These are phyloP conservation scores for Cybosia mesomella DNA, from an alignment of 2,888 invertebrate species.

Conservation along the genomic window DNA sequence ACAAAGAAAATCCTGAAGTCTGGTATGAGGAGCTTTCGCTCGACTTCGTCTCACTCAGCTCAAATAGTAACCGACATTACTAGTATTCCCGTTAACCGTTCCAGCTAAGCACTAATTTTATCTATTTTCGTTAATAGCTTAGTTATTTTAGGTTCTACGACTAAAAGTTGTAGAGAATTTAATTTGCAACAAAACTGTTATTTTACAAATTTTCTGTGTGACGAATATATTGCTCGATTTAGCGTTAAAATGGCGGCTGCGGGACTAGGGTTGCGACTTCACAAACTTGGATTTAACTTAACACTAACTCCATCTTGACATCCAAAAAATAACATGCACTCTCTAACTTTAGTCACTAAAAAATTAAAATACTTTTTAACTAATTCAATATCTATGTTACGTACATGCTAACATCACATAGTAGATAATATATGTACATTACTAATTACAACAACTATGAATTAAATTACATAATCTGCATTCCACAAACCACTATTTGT, in stretches of 20 bases:
- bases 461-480: background rate
- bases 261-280: background rate
- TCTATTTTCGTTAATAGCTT: no score
- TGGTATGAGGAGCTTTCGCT: no score
- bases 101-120: no score
- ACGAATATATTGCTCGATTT: background rate
- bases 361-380: background rate
- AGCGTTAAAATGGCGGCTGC: background rate
- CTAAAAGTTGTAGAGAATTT: no score
- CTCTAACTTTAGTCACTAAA: background rate
- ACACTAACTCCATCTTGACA: background rate
- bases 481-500: background rate
- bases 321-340: no score
- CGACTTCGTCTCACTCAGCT: no score
- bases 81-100: no score
- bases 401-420: background rate
- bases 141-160: no score
- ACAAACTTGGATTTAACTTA: background rate
- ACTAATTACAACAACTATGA: background rate
- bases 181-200: background rate
- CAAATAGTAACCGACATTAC: no score
- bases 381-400: background rate
- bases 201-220: background rate
- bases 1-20: no score
- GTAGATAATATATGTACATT: background rate